Percentiles rank a stretch among this genome's conserved stretches.
These are phyloP conservation scores for Eristalis pertinax DNA, from an alignment of 2,888 invertebrate genomes.

Conservation along the genomic window DNA sequence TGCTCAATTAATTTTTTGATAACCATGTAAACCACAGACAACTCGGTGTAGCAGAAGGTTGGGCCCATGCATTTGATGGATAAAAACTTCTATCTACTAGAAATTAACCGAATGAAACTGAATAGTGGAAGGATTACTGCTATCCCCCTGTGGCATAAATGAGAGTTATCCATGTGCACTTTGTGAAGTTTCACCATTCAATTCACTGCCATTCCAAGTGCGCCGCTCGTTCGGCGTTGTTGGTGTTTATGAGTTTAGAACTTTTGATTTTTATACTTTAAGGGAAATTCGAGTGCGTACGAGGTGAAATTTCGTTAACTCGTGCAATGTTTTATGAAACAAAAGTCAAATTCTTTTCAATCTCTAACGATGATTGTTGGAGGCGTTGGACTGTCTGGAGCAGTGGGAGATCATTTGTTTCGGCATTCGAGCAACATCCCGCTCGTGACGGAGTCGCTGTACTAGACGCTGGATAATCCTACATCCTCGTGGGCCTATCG, in stretches of 20 bases:
- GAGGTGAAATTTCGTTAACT: too few species aligned
- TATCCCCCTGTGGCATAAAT: background rate
- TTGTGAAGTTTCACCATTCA: background rate
- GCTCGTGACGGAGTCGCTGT: too few species aligned
- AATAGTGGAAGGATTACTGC: background rate
- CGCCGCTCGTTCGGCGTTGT: background rate
- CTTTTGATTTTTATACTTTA: background rate
- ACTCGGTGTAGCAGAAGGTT: background rate
- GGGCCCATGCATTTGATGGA: background rate
- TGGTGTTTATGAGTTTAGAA: background rate
- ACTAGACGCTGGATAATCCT: too few species aligned
- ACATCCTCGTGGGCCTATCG: too few species aligned
- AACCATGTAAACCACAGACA: background rate
- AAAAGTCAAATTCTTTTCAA: too few species aligned
- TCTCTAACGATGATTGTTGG: too few species aligned
- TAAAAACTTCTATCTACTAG: background rate
- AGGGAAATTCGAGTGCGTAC: background rate
- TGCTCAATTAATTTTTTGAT: conserved; percentile 3
- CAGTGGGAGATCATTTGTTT: too few species aligned
- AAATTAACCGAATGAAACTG: conserved; percentile 16
- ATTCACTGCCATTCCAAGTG: background rate
- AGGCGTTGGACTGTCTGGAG: too few species aligned
- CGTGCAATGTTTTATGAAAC: too few species aligned
- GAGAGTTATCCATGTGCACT: background rate
- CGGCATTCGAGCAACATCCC: too few species aligned